Base-by-base conservation (phyloP, 2,113 vertebrate species). In the Cyanoderma ruficeps region DNA sequence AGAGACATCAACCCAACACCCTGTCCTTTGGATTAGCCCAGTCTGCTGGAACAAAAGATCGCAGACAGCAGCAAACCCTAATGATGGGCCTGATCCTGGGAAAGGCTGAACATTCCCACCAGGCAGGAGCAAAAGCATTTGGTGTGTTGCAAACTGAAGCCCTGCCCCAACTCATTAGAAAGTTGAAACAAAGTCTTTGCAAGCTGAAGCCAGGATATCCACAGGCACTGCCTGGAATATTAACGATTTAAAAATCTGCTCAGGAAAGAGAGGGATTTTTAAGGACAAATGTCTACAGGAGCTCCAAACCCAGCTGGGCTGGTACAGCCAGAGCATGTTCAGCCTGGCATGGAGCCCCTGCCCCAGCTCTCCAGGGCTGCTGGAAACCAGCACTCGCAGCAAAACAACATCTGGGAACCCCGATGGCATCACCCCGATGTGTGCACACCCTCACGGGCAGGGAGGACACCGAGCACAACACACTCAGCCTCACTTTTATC, bases 271-370 rank as follows among this genome's bases (percentile, higher is more conserved):
- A 78, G 12, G 27, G 70, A 39, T 76, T 96, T 96, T 76, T 77
- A 80, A 84, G 93, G 72, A 93, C 79, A 90, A 83, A 83, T 25
- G 42, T 16, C 86, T 47, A 78, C 85, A 86, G 95, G 90, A 76
- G 68, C 42, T 86, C 79, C 88, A 92, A 92, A 92, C 72, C 92
- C 79, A 72, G 23, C 24, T 39, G 53, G 72, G 47, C 46, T 83
- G 46, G 72, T 27, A n/a, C 64, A 69, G 60, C 27, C 59, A 53
- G 47, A 75, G 56, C 70, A 35, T 22, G 55, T 77, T 82, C 57
- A 88, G 71, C 19, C 83, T 46, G 47, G 83, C 5, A 0, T 4
- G 35, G 84, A 83, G 80, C 76, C 42, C 50, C 56, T 37, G 52
- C 67, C 89, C 65, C 59, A 59, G 47, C 60, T 61, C 81, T 11